A percentile compares a stretch with the other conserved stretches of the same genome.
Conservation (phyloP, 2,888 invertebrate genomes). For the Diplolepis rosae region DNA sequence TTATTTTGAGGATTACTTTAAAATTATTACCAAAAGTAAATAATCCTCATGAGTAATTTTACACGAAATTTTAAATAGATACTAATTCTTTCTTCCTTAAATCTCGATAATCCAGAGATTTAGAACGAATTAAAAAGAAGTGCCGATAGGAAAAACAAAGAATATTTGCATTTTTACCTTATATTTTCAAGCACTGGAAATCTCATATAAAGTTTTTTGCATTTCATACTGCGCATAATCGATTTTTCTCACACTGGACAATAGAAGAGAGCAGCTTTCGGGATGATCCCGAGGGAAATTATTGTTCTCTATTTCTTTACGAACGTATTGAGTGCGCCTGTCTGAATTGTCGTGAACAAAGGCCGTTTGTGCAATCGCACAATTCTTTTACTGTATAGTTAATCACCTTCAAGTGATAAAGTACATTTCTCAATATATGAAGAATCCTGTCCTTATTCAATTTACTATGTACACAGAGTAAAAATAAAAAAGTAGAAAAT, state of each 20-base stretch:
- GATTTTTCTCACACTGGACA: conserved; percentile 8
- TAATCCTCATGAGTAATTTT: background rate
- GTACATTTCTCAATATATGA: too few species aligned
- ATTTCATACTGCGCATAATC: background rate
- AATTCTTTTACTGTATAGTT: conserved; percentile 1
- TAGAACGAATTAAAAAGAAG: background rate
- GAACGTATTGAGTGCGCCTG: conserved; percentile 32
- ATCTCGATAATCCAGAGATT: background rate
- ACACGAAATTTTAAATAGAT: background rate
- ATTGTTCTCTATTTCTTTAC: conserved; percentile 35
- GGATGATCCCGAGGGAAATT: conserved; percentile 37
- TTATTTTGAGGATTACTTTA: background rate
- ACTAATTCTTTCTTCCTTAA: background rate
- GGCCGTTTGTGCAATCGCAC: background rate
- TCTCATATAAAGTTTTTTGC: background rate
- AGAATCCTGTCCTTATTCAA: too few species aligned
- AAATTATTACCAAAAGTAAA: too few species aligned
- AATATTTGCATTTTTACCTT: background rate
- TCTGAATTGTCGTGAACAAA: conserved; percentile 3
- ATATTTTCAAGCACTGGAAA: background rate
- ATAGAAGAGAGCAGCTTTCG: conserved; percentile 15
- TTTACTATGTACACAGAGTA: too few species aligned
- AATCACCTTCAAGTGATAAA: background rate
- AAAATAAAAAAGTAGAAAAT: background rate
- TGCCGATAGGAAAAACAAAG: background rate